Percentiles rank a stretch among this genome's conserved stretches.
Evolutionary conservation across 2,797 vertebrate species (phyloP).

Genomic region (Erpetoichthys calabaricus): DNA sequence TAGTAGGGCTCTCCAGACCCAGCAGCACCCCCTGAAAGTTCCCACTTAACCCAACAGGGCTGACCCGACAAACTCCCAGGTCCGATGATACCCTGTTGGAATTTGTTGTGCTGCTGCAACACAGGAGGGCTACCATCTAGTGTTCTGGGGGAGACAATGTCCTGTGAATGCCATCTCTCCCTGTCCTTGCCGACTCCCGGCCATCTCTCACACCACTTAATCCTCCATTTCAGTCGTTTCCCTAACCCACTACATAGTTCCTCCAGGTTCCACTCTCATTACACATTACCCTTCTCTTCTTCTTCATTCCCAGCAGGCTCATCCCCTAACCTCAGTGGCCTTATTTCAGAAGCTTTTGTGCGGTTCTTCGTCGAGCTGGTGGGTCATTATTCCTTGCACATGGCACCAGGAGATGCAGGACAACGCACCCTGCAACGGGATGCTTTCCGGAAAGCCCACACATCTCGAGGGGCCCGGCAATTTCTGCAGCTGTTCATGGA

Average conservation of each 20-base stretch:
- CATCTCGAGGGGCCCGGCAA: slow-evolving; percentile 69
- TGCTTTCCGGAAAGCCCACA: slow-evolving; percentile 73
- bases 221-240: not conserved
- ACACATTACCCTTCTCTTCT: not conserved
- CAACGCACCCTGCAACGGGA: slow-evolving; percentile 73
- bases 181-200: too few relatives aligned
- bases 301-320: slow-evolving; percentile 18
- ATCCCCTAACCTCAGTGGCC: slow-evolving; percentile 50
- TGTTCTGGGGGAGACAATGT: too few relatives aligned
- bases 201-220: too few relatives aligned
- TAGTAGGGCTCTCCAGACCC: too few relatives aligned
- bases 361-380: slow-evolving; percentile 87
- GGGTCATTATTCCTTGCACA: slow-evolving; percentile 85
- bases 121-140: too few relatives aligned
- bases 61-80: too few relatives aligned
- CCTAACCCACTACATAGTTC: not conserved
- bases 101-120: too few relatives aligned
- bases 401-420: slow-evolving; percentile 48
- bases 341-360: slow-evolving; percentile 89
- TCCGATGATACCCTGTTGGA: too few relatives aligned
- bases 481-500: slow-evolving; percentile 95
- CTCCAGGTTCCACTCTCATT: not conserved
- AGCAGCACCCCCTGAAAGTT: too few relatives aligned
- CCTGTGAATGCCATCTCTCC: too few relatives aligned
- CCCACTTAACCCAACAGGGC: too few relatives aligned